Base-by-base conservation (phyloP, 64 coral and sea anemone species). In the Pocillopora damicornis region DNA sequence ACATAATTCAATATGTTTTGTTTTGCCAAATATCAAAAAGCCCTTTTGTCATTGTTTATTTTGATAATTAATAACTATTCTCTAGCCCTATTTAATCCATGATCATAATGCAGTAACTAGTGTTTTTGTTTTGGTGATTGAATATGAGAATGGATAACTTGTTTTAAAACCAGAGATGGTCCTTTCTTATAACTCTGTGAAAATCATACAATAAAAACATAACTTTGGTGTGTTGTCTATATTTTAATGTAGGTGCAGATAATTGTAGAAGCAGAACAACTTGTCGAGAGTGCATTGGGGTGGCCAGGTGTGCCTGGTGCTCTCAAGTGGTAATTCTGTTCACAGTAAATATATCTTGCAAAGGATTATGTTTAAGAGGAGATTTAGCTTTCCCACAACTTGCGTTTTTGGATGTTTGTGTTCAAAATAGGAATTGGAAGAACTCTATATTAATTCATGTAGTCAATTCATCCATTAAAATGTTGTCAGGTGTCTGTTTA, bases 241-340 rank as follows among this genome's bases (percentile, higher is more conserved):
- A 23, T 71, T 71, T 75, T n/a, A 16, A 73, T 83, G 1, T 64
- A 91, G 89, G 73, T 67, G 17, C 73, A 74, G 90, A 73, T 23
- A 45, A 37, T 30, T 92, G 90, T 87, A 76, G 35, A 64, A 87
- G 67, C 45, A 51, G 68, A 87, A 75, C 82, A 61, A 87, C 60
- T 22, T 92, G 90, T 74, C 11, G 73, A 56, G 23, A 86, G 63
- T 92, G 90, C 57, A 92, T 92, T 38, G 77, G 90, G 20, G 78
- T 79, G 64, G 74, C 83, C 2, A 58, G 59, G 3, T 92, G 90
- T 92, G 82, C 90, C 1, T 92, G 90, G 90, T 92, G 90, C 34
- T 87, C 90, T 35, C 42, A 86, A 36, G 63, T 74, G 90, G 90
- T 92, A 73, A 79, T 11, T n/a, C 37, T 66, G 65, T 42, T 76